Evolutionary conservation across 1,140 invertebrate species (phyloP), one percentile per base, ranked within the genome.

Genomic region (Lordiphosa mommai): DNA sequence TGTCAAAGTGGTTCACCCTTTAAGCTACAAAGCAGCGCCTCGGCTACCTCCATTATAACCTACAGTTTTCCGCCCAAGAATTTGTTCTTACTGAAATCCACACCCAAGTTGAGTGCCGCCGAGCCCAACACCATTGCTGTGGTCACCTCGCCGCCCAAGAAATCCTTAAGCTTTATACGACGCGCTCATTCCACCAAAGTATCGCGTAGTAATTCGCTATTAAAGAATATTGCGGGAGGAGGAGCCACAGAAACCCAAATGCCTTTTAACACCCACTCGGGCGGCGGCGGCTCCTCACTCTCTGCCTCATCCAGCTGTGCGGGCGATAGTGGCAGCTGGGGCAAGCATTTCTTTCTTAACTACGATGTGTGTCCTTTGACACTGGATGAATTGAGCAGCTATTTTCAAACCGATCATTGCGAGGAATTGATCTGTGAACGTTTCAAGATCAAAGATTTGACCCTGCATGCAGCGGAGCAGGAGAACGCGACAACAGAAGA

Each of bases 161-260:
- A 90, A 70, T 90, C 91, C 10, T 74, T 92, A 0, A 92, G 91
- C 77, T 91, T 92, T 32, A 93, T 94, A 57, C 89, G 93, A 4
- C 89, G 93, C 33, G 93, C 93, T 1, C 92, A 94, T 67, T 94
- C 93, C 63, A 93, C 93, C 1, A 94, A 94, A 84, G 74, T 94
- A 9, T 92, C 92, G 0, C 90, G 93, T 47, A 94, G 92, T 67
- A 93, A 92, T 72, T 92, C 91, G 0, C 70, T 92, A 41, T 72
- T 92, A 5, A 89, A 91, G 30, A 91, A 90, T 63, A 80, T 90
- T 72, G 52, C 37, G 3, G 56, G 74, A 0, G 48, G 37, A 0
- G 37, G n/a, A 0, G 58, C 6, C 7, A 13, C 9, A 14, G 53
- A 23, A n/a, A 8, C 23, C 23, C 23, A 27, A 5, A 27, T 27